These are phyloP conservation scores for Ophion ellenae DNA, from an alignment of 2,888 invertebrate species.

Conservation along the genomic window DNA sequence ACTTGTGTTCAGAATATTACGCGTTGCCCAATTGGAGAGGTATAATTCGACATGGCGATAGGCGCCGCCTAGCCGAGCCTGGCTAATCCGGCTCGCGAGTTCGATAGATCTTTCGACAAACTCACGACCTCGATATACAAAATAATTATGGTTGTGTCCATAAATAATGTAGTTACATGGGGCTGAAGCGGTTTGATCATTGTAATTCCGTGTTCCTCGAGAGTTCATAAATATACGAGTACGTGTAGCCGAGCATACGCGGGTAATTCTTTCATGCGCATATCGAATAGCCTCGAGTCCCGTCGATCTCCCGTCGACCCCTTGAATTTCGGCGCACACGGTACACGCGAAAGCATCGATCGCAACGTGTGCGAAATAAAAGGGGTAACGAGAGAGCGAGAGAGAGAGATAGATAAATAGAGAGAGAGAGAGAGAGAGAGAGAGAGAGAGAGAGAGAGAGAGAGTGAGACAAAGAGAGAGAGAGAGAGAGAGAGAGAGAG, in stretches of 20 bases:
- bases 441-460: no score
- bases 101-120: neutral
- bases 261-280: constrained; percentile 17
- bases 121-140: constrained; percentile 17
- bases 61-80: neutral
- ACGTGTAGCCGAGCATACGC: neutral
- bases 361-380: constrained; percentile 45
- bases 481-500: no score
- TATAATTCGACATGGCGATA: no score
- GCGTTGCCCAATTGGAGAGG: no score
- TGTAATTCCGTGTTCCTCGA: constrained; percentile 30
- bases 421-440: no score
- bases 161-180: neutral
- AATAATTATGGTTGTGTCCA: neutral
- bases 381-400: constrained; percentile 35
- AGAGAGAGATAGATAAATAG: no score
- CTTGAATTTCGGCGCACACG: constrained; percentile 31
- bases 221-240: constrained; percentile 12
- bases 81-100: neutral
- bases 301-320: constrained; percentile 21
- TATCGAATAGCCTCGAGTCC: constrained; percentile 31
- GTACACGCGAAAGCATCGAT: constrained; percentile 3
- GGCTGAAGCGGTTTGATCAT: constrained; percentile 18
- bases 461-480: no score
- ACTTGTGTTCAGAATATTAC: no score